Conservation (phyloP, 2,797 vertebrate species). For the Spondyliosoma cantharus region DNA sequence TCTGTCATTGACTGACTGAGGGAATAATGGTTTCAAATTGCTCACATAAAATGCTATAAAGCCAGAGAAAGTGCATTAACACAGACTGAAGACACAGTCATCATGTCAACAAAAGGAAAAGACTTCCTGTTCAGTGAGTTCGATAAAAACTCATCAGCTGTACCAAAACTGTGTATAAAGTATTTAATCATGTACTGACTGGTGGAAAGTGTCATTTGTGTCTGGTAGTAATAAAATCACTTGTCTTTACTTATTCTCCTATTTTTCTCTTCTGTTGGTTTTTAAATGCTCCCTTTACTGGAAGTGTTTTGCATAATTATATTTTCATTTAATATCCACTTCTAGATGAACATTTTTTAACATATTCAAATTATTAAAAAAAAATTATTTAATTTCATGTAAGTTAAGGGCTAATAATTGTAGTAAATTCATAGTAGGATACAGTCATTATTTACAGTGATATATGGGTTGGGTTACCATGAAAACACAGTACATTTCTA, state of each 20-base stretch:
- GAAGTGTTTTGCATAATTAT: neutral
- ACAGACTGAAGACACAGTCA: conserved; percentile 4
- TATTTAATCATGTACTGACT: neutral
- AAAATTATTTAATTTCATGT: no score
- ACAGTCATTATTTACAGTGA: no score
- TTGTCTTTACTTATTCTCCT: neutral
- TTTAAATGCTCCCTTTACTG: neutral
- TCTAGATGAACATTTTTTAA: neutral
- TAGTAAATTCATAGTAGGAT: no score
- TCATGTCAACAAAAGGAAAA: conserved; percentile 59
- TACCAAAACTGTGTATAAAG: neutral
- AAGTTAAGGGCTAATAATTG: no score
- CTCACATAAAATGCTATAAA: conserved; percentile 65
- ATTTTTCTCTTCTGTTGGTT: neutral
- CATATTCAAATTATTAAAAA: no score
- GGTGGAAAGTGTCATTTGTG: neutral
- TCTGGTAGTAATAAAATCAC: neutral
- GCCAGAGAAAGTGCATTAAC: conserved; percentile 57
- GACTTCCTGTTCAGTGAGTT: conserved; percentile 7
- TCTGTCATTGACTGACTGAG: conserved; percentile 53
- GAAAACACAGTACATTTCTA: no score
- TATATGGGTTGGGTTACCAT: no score
- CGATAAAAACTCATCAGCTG: conserved; percentile 52
- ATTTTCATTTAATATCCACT: neutral
- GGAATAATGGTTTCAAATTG: conserved; percentile 63